phyloP scores from a whole-genome alignment of 2,797 vertebrate genomes.

The Acanthopagrus latus region DNA sequence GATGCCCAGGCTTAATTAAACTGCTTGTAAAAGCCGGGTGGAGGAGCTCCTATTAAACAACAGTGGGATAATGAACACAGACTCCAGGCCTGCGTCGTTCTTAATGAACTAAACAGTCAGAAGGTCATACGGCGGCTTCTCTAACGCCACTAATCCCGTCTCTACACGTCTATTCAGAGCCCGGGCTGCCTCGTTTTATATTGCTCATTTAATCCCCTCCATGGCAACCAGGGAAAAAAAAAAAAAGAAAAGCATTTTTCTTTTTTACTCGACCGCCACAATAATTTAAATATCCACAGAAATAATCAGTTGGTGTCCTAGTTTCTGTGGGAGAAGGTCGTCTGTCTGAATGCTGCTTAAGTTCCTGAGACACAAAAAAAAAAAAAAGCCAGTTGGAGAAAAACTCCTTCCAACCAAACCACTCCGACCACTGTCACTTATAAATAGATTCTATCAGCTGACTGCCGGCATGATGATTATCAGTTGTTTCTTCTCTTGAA shows the following conservation, averaged over 20 bases:
- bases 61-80: slow-evolving; percentile 40
- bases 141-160: slow-evolving; percentile 75
- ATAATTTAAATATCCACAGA: slow-evolving; percentile 62
- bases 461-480: slow-evolving; percentile 50
- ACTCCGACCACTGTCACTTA: slow-evolving; percentile 31
- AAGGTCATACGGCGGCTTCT: slow-evolving; percentile 71
- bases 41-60: slow-evolving; percentile 53
- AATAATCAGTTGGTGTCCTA: slow-evolving; percentile 53
- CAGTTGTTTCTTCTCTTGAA: slow-evolving; percentile 18
- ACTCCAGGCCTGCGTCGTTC: slow-evolving; percentile 50
- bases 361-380: slow-evolving; percentile 29
- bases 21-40: slow-evolving; percentile 24
- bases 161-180: slow-evolving; percentile 70
- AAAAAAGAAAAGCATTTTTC: slow-evolving; percentile 63
- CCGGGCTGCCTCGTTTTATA: slow-evolving; percentile 59
- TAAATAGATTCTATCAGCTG: slow-evolving; percentile 39
- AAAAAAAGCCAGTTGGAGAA: slow-evolving; percentile 26
- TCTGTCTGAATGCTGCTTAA: slow-evolving; percentile 35
- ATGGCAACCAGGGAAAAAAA: slow-evolving; percentile 69
- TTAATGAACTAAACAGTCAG: slow-evolving; percentile 75
- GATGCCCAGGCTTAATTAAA: slow-evolving; percentile 43
- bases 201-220: slow-evolving; percentile 75
- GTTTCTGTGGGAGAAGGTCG: slow-evolving; percentile 42
- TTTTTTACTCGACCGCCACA: slow-evolving; percentile 26
- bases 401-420: slow-evolving; percentile 33